Percentiles rank a stretch among this genome's conserved stretches.
These are phyloP conservation scores for Plebejus anna DNA, from an alignment of 2,888 invertebrate species.

Conservation along the genomic window DNA sequence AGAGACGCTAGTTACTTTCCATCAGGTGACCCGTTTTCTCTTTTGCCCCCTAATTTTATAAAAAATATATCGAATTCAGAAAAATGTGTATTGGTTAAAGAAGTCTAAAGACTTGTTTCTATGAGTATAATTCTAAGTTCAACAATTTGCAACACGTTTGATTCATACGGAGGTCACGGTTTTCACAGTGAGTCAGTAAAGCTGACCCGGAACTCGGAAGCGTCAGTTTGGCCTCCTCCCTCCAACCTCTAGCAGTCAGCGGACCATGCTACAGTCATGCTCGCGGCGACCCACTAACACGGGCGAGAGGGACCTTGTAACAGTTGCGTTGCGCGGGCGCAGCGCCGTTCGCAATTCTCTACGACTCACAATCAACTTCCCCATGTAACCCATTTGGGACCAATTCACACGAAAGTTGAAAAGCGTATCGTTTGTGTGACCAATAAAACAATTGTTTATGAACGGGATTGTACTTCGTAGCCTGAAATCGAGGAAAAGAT, in stretches of 20 bases:
- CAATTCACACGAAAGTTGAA: slow-evolving; percentile 5
- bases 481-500: neutral
- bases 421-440: neutral
- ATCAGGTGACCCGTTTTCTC: too few species aligned
- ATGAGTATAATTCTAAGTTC: neutral
- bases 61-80: neutral
- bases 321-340: slow-evolving; percentile 14
- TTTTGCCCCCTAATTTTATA: too few species aligned
- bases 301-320: slow-evolving; percentile 6
- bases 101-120: neutral
- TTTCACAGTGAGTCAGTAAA: neutral
- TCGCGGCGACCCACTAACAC: slow-evolving; percentile 12
- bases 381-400: neutral
- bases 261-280: slow-evolving; percentile 1
- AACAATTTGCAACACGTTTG: neutral
- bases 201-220: slow-evolving; percentile 13
- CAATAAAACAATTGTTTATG: neutral
- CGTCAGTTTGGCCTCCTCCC: neutral
- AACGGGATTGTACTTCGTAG: neutral
- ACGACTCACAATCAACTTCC: neutral
- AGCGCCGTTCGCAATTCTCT: neutral
- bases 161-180: neutral
- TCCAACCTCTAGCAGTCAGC: neutral
- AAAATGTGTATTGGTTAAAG: neutral
- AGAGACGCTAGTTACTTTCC: too few species aligned